Conservation (phyloP, 2,888 invertebrate genomes). For the Lasioglossum oenotherae region DNA sequence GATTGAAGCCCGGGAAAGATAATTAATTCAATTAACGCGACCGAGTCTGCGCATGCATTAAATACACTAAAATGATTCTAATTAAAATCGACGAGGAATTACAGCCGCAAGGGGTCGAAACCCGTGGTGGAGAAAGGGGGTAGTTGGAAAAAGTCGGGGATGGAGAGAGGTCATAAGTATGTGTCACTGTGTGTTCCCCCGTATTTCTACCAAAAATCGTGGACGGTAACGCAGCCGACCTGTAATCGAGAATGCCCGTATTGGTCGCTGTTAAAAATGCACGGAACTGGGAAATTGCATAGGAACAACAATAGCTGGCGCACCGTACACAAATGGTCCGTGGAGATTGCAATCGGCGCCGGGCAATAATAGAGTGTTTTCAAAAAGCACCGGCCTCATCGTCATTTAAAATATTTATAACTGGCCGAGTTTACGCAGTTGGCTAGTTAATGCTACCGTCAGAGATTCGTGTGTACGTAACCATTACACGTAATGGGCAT, state of each 20-base stretch:
- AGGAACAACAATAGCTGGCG: constrained; percentile 53
- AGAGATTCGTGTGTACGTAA: constrained; percentile 30
- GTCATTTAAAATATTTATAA: constrained; percentile 56
- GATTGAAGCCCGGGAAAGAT: constrained; percentile 60
- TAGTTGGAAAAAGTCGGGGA: neutral
- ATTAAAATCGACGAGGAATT: constrained; percentile 67
- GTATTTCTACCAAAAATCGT: constrained; percentile 34
- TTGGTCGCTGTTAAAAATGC: constrained; percentile 56
- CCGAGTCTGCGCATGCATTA: constrained; percentile 58
- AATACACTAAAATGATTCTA: constrained; percentile 67
- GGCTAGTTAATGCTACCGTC: constrained; percentile 16
- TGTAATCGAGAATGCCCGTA: constrained; percentile 43
- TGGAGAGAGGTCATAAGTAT: constrained; percentile 17
- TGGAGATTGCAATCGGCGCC: constrained; percentile 60
- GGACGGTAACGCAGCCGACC: neutral
- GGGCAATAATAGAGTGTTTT: constrained; percentile 44
- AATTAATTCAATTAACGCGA: constrained; percentile 74
- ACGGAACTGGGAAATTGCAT: constrained; percentile 56
- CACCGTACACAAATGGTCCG: constrained; percentile 54
- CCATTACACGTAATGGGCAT: constrained; percentile 4
- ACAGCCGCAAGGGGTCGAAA: neutral
- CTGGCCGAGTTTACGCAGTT: neutral
- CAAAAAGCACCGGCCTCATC: constrained; percentile 21
- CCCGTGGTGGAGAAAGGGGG: neutral
- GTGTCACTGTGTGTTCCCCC: neutral